A percentile compares a stretch with the other conserved stretches of the same genome.
Conservation (phyloP, 2,888 invertebrate species). For the Lasioglossum marginatum region DNA sequence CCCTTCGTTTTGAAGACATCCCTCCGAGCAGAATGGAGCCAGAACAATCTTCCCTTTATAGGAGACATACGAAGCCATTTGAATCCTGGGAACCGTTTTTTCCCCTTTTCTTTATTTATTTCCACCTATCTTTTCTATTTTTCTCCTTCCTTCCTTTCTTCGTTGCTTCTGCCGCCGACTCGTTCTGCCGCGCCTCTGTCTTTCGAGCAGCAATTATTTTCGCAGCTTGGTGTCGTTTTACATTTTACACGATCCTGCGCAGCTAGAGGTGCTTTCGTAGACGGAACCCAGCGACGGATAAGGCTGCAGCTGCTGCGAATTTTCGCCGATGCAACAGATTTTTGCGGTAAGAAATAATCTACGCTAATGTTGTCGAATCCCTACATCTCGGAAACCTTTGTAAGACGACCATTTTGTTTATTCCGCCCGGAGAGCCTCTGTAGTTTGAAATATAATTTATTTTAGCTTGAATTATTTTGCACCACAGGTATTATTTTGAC, state of each 20-base stretch:
- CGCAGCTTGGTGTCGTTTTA: conserved; percentile 77
- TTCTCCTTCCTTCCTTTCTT: conserved; percentile 40
- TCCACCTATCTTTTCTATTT: conserved; percentile 47
- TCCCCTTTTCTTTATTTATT: conserved; percentile 55
- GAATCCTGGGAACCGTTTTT: conserved; percentile 83
- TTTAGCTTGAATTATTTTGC: background rate
- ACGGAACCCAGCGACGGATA: background rate
- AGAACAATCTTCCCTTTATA: conserved; percentile 82
- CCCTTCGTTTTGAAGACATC: conserved; percentile 74
- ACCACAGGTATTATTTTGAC: background rate
- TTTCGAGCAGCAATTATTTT: conserved; percentile 82
- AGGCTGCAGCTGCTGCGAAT: background rate
- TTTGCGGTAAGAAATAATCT: background rate
- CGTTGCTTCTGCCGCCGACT: conserved; percentile 53
- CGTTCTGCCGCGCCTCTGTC: conserved; percentile 67
- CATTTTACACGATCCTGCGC: conserved; percentile 43
- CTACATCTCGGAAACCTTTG: background rate
- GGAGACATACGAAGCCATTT: conserved; percentile 81
- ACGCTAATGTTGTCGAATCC: background rate
- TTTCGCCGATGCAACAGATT: background rate
- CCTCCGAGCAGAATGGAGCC: conserved; percentile 73
- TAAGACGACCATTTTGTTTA: background rate
- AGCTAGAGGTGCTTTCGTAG: conserved; percentile 47
- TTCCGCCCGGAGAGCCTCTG: background rate
- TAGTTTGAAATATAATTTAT: background rate